Conservation (phyloP, 2,888 invertebrate genomes). For the Zaprionus lineosus region DNA sequence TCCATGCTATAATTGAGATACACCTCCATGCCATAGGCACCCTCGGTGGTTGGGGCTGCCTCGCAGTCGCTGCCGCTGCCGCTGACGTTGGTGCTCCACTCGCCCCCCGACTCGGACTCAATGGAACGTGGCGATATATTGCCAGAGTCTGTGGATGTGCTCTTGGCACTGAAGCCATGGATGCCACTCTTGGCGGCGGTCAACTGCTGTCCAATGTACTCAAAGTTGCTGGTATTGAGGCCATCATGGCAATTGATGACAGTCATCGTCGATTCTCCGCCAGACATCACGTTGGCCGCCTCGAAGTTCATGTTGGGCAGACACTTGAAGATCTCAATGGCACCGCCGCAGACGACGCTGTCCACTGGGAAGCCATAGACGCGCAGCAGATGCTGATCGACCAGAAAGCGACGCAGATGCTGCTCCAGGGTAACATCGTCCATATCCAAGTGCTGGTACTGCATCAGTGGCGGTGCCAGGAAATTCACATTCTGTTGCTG, state of each 20-base stretch:
- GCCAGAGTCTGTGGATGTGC: conserved; percentile 83
- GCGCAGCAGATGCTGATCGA: conserved; percentile 86
- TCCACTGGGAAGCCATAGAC: conserved; percentile 89
- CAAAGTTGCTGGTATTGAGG: conserved; percentile 47
- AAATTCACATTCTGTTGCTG: conserved; percentile 45
- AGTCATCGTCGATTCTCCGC: conserved; percentile 35
- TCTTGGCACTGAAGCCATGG: background rate
- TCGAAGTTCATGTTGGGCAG: conserved; percentile 82
- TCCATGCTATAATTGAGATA: conserved; percentile 46
- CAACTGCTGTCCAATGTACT: conserved; percentile 13
- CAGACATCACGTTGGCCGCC: conserved; percentile 43
- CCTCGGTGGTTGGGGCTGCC: conserved; percentile 73
- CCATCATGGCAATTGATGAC: conserved; percentile 78
- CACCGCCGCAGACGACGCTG: conserved; percentile 85
- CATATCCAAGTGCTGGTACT: conserved; percentile 79
- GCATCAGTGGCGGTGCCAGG: conserved; percentile 80
- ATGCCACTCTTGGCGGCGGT: conserved; percentile 13
- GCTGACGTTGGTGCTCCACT: too few relatives aligned
- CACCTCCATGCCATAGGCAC: conserved; percentile 53
- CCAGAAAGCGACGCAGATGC: conserved; percentile 86
- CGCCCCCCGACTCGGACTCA: conserved; percentile 72
- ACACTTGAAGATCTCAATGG: conserved; percentile 86
- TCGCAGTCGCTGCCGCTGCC: conserved; percentile 66
- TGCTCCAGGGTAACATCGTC: conserved; percentile 85
- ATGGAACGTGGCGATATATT: conserved; percentile 84